These are phyloP conservation scores for Sarcophaga bullata DNA, from an alignment of 1,140 invertebrate genomes.

Conservation along the genomic window DNA sequence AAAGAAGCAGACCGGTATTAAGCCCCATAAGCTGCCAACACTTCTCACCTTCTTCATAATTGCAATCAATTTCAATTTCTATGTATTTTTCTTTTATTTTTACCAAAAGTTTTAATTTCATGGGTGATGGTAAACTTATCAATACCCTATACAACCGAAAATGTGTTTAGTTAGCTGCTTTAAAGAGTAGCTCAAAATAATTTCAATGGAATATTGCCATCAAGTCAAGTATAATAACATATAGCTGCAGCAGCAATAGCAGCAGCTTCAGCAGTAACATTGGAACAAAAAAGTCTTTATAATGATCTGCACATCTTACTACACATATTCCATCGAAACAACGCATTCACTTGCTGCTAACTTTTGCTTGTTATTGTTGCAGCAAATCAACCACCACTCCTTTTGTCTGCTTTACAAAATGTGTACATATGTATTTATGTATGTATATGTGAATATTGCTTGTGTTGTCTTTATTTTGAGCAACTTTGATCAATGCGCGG, in stretches of 20 bases:
- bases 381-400: not conserved
- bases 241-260: slow-evolving; percentile 1
- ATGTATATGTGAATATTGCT: too few relatives aligned
- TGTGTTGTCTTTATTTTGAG: not conserved
- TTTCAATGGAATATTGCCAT: too few relatives aligned
- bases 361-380: slow-evolving; percentile 13
- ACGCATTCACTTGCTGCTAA: slow-evolving; percentile 29
- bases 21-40: slow-evolving; percentile 32
- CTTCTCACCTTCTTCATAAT: slow-evolving; percentile 39
- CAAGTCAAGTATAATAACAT: too few relatives aligned
- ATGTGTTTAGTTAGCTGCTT: too few relatives aligned
- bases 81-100: not conserved
- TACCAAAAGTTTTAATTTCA: not conserved
- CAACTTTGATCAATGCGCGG: slow-evolving; percentile 34
- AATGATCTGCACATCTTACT: slow-evolving; percentile 34
- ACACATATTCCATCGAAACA: not conserved
- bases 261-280: not conserved
- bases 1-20: not conserved
- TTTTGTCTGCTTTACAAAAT: not conserved
- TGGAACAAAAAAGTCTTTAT: not conserved
- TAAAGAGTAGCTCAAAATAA: too few relatives aligned
- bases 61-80: slow-evolving; percentile 40
- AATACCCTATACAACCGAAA: not conserved
- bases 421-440: too few relatives aligned
- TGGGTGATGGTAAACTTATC: not conserved